Percentiles rank a stretch among this genome's conserved stretches.
Conservation (phyloP, 2,888 invertebrate genomes). For the Phengaris alcon region DNA sequence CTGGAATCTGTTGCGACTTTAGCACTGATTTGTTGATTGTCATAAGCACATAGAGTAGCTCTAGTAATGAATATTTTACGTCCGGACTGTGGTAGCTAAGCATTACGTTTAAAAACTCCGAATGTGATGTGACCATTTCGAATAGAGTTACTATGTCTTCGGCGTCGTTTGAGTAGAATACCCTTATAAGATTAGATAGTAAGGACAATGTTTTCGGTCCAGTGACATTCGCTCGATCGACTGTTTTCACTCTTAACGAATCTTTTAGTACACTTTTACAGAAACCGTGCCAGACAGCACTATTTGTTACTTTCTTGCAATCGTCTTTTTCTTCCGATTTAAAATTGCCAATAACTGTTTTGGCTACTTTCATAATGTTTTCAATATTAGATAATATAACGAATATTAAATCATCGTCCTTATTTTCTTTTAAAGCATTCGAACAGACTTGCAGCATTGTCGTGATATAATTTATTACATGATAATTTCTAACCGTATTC, state of each 20-base stretch:
- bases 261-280: slow-evolving; percentile 83
- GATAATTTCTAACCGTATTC: slow-evolving; percentile 56
- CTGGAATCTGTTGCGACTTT: slow-evolving; percentile 84
- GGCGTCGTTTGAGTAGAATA: slow-evolving; percentile 74
- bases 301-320: slow-evolving; percentile 65
- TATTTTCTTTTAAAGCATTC: slow-evolving; percentile 68
- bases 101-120: slow-evolving; percentile 86
- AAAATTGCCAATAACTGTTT: slow-evolving; percentile 48
- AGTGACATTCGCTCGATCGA: slow-evolving; percentile 50
- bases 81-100: slow-evolving; percentile 71
- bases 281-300: slow-evolving; percentile 79
- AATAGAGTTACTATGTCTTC: slow-evolving; percentile 78
- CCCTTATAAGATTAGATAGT: slow-evolving; percentile 76
- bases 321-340: slow-evolving; percentile 49
- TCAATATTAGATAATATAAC: slow-evolving; percentile 54
- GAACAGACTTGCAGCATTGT: slow-evolving; percentile 77
- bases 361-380: slow-evolving; percentile 55
- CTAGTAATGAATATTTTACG: slow-evolving; percentile 81
- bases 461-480: slow-evolving; percentile 74
- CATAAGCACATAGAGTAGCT: slow-evolving; percentile 82
- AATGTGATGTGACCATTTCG: slow-evolving; percentile 88
- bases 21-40: slow-evolving; percentile 82
- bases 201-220: slow-evolving; percentile 77
- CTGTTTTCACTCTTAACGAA: slow-evolving; percentile 76
- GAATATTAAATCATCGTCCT: slow-evolving; percentile 47